Evolutionary conservation across 2,888 invertebrate genomes (phyloP).

Genomic region (Nymphalis c-album): DNA sequence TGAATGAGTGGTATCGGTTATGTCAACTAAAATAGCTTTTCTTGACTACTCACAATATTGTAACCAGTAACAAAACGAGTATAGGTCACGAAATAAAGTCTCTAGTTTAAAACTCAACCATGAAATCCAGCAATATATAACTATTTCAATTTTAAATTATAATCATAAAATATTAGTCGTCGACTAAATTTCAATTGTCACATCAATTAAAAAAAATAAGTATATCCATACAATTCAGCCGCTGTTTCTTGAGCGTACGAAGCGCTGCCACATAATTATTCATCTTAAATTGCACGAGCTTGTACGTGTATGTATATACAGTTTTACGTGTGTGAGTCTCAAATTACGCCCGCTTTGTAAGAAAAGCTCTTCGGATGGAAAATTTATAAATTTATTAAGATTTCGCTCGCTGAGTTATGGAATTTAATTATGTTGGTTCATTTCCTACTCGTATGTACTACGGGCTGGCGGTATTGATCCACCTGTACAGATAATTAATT

Average conservation of each 20-base stretch:
- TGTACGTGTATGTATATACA: slow-evolving; percentile 56
- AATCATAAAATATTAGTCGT: too few species aligned
- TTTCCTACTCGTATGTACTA: slow-evolving; percentile 7
- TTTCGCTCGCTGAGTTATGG: slow-evolving; percentile 48
- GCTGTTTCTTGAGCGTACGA: slow-evolving; percentile 60
- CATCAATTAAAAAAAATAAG: neutral
- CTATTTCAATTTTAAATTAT: too few species aligned
- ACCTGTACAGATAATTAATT: too few species aligned
- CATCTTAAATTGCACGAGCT: slow-evolving; percentile 79
- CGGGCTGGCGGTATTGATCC: neutral
- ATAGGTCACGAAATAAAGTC: too few species aligned
- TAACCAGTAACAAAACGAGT: too few species aligned
- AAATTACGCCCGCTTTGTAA: slow-evolving; percentile 72
- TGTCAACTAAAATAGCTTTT: too few species aligned
- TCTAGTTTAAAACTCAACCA: too few species aligned
- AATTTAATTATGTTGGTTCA: slow-evolving; percentile 57
- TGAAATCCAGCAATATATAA: too few species aligned
- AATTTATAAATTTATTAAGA: slow-evolving; percentile 79
- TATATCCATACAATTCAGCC: slow-evolving; percentile 51
- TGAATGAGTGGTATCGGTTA: too few species aligned
- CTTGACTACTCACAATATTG: too few species aligned
- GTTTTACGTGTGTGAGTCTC: slow-evolving; percentile 47
- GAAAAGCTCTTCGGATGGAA: slow-evolving; percentile 61
- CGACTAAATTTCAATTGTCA: neutral
- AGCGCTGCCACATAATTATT: slow-evolving; percentile 81